phyloP scores from a whole-genome alignment of 2,797 vertebrate genomes.

The Trichosurus vulpecula region DNA sequence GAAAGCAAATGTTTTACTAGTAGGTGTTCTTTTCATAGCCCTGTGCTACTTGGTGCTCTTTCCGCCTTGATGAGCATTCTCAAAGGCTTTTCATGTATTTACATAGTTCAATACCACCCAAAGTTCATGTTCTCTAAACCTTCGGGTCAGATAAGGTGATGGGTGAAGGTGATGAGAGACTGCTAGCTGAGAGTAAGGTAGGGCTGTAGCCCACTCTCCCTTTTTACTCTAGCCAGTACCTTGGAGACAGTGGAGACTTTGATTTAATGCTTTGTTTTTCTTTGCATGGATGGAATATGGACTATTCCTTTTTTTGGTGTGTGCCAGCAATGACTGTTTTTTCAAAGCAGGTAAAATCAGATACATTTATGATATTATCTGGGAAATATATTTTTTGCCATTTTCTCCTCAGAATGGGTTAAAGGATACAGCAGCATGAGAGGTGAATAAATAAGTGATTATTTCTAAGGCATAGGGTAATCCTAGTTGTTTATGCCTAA shows the following conservation, averaged over 20 bases:
- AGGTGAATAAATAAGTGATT: not conserved
- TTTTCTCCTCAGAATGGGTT: not conserved
- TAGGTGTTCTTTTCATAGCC: not conserved
- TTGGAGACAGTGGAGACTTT: not conserved
- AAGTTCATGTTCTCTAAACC: not conserved
- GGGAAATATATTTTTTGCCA: not conserved
- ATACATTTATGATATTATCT: not conserved
- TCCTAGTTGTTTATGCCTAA: not conserved
- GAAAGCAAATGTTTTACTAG: not conserved
- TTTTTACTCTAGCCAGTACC: not conserved
- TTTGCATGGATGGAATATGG: not conserved
- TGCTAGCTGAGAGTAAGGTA: not conserved
- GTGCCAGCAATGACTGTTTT: not conserved
- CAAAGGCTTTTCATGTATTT: not conserved
- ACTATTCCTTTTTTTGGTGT: not conserved
- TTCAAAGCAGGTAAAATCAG: not conserved
- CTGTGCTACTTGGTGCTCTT: not conserved
- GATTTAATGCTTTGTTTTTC: not conserved
- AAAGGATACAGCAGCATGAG: not conserved
- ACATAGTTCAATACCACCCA: not conserved
- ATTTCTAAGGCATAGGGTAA: not conserved
- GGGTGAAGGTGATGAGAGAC: not conserved
- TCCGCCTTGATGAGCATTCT: not conserved
- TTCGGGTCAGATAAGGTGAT: not conserved
- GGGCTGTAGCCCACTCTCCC: not conserved